Evolutionary conservation across 1,140 invertebrate genomes (phyloP), one percentile per base, ranked within the genome.

Genomic region (Drosophila yakuba): DNA sequence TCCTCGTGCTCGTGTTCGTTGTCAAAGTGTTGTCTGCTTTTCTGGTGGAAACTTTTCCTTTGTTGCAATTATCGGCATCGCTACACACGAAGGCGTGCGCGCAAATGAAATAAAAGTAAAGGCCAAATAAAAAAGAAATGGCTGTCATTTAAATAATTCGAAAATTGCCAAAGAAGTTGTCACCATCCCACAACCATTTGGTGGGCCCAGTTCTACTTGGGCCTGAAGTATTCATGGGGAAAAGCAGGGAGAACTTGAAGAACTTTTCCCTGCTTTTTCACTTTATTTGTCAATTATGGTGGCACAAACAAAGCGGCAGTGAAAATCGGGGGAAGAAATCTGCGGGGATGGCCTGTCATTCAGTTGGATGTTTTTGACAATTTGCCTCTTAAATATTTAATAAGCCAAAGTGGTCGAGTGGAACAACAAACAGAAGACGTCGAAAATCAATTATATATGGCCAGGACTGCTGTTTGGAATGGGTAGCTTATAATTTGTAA

Each of bases 41-140:
- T 80, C 55, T 54, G 66, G 23, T 51, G 57, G 48, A 69, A 80
- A 85, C 68, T 73, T 88, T 79, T 58, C 52, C 74, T 78, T 89
- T 84, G 78, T 80, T 67, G 80, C 84, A 89, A 89, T 89, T 89
- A 84, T 89, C 67, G 68, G 84, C 77, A 66, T 89, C 67, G 80
- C 66, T 89, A 80, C 84, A 89, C 84, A 84, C 80, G 84, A 89
- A 89, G 79, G 80, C 84, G 20, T 20, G 84, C 78, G 84, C 77
- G 84, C 76, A 79, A 86, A 79, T 74, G 81, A 80, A 77, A 79
- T 80, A 69, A 63, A 47, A 75, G 25, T 47, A 67, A 55, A 51
- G n/a, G 23, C 17, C 8, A 8, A 51, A 64, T 45, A 41, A n/a
- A 56, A 60, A 57, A 48, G 47, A 54, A 63, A 54, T 69, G 63